phyloP scores from a whole-genome alignment of 2,113 vertebrate species.

The Halcyon senegalensis region DNA sequence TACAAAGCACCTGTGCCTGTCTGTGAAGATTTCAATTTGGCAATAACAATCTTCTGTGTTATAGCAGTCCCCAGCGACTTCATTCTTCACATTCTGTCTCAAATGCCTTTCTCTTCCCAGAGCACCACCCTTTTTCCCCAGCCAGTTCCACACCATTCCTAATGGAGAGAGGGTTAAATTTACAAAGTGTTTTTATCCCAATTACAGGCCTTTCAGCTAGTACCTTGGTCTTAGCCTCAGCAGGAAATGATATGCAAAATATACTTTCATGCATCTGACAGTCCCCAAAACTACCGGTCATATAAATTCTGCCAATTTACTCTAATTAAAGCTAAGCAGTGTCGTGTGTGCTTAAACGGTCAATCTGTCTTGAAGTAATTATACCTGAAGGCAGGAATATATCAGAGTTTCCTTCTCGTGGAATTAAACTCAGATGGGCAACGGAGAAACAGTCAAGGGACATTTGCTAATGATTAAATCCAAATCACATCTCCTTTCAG shows the following conservation, averaged over 20 bases:
- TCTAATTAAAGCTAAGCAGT: conserved; percentile 79
- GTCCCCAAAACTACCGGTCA: conserved; percentile 71
- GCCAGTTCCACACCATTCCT: neutral
- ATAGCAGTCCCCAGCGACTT: neutral
- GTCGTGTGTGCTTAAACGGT: conserved; percentile 79
- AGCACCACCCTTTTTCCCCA: neutral
- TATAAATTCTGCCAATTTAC: conserved; percentile 75
- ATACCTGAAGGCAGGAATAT: conserved; percentile 82
- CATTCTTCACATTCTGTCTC: neutral
- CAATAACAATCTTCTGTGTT: neutral
- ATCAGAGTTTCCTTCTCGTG: conserved; percentile 74
- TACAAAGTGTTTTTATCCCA: conserved; percentile 61
- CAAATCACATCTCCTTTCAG: conserved; percentile 53
- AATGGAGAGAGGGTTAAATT: conserved; percentile 13
- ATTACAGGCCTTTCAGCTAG: conserved; percentile 57
- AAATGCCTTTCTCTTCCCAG: neutral
- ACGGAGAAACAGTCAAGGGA: conserved; percentile 56
- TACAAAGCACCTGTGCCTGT: neutral
- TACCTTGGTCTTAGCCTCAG: conserved; percentile 32
- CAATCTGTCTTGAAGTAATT: conserved; percentile 85
- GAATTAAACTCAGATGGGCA: conserved; percentile 85
- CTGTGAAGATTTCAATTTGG: neutral
- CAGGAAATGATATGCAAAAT: conserved; percentile 66
- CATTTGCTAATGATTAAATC: conserved; percentile 82
- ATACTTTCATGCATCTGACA: conserved; percentile 64